A percentile compares a stretch with the other conserved stretches of the same genome.
phyloP scores from a whole-genome alignment of 1,140 invertebrate species.

The Oreohelix idahoensis region DNA sequence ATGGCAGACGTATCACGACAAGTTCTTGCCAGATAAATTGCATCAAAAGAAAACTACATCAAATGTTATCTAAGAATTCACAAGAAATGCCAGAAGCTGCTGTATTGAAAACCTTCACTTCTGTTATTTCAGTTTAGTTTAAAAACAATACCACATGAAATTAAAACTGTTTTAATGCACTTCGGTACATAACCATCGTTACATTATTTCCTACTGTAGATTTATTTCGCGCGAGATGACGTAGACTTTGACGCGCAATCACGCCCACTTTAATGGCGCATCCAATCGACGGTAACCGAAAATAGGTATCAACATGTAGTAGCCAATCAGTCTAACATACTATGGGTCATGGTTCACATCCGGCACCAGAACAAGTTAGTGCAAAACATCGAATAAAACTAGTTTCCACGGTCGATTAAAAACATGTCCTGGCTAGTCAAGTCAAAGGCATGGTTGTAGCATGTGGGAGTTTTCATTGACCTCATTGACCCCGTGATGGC shows the following conservation, averaged over 20 bases:
- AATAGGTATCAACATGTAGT: slow-evolving; percentile 34
- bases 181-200: background rate
- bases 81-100: background rate
- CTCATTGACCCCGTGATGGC: too few species aligned
- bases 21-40: background rate
- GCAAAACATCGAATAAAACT: slow-evolving; percentile 20
- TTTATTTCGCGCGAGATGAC: slow-evolving; percentile 67
- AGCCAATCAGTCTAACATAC: slow-evolving; percentile 45
- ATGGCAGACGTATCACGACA: background rate
- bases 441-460: too few species aligned
- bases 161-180: background rate
- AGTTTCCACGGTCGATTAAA: background rate
- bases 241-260: slow-evolving; percentile 45
- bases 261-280: slow-evolving; percentile 48
- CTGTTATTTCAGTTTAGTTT: background rate
- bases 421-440: background rate
- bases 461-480: too few species aligned
- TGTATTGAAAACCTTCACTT: background rate
- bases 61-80: background rate
- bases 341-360: background rate
- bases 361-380: slow-evolving; percentile 54
- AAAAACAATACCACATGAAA: background rate
- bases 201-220: slow-evolving; percentile 10
- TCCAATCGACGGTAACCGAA: slow-evolving; percentile 50
- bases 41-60: slow-evolving; percentile 17